Evolutionary conservation across 1,140 invertebrate species (phyloP).

Genomic region (Drosophila nasuta): DNA sequence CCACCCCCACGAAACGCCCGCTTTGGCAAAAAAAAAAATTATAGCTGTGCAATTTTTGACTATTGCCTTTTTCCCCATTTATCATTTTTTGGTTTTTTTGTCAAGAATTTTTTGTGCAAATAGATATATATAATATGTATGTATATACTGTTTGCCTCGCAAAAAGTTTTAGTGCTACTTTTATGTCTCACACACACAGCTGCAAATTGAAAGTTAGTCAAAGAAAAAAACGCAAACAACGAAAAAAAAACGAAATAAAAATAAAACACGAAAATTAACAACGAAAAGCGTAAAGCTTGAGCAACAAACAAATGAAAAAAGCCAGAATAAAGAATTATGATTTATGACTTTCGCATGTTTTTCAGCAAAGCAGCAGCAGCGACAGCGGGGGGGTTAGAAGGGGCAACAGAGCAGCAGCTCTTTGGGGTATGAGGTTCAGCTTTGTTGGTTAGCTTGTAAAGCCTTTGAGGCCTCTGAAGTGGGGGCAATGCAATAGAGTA

Average conservation of each 20-base stretch:
- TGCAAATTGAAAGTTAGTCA: constrained; percentile 63
- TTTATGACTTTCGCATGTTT: constrained; percentile 81
- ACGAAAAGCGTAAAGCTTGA: constrained; percentile 46
- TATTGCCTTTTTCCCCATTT: constrained; percentile 63
- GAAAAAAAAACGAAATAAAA: constrained; percentile 16
- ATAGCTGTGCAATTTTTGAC: constrained; percentile 59
- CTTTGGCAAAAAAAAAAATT: constrained; percentile 27
- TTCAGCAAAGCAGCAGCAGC: constrained; percentile 14
- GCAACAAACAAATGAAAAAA: constrained; percentile 41
- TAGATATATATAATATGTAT: neutral
- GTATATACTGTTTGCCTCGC: constrained; percentile 44
- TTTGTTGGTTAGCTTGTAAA: constrained; percentile 61
- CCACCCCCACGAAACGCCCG: constrained; percentile 15
- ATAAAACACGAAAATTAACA: constrained; percentile 43
- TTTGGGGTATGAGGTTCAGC: constrained; percentile 36
- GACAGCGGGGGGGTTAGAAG: neutral
- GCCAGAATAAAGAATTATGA: constrained; percentile 75
- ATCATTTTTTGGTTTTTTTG: constrained; percentile 55
- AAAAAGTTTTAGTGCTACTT: constrained; percentile 65
- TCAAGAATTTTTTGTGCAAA: constrained; percentile 49
- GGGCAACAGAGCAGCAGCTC: neutral
- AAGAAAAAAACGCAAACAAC: constrained; percentile 19
- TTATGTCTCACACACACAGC: constrained; percentile 34
- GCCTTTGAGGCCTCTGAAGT: constrained; percentile 32
- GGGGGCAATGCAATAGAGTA: too few species aligned